These are phyloP conservation scores for Artibeus jamaicensis DNA, from an alignment of 2,797 vertebrate genomes.

Conservation along the genomic window DNA sequence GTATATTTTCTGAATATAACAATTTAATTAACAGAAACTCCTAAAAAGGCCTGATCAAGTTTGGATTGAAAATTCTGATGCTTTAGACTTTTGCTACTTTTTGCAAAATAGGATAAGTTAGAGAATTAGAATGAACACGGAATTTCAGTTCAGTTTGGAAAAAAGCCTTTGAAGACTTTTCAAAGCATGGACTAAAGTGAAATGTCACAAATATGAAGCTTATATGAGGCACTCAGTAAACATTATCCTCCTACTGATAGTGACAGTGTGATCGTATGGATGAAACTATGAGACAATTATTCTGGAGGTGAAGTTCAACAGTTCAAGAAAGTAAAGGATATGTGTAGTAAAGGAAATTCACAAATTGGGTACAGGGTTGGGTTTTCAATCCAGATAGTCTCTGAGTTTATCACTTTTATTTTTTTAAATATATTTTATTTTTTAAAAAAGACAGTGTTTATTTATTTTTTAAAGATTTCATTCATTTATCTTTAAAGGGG, in stretches of 20 bases:
- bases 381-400: background rate
- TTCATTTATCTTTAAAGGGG: too few relatives aligned
- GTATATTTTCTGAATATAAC: background rate
- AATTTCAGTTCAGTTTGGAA: background rate
- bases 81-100: background rate
- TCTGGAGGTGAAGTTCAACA: background rate
- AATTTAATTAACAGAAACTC: background rate
- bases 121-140: background rate
- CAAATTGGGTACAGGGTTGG: background rate
- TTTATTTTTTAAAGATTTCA: too few relatives aligned
- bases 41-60: background rate
- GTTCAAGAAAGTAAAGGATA: background rate
- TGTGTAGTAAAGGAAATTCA: background rate
- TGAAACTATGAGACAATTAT: background rate
- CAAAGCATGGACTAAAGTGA: background rate
- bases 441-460: too few relatives aligned
- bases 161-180: background rate
- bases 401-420: background rate
- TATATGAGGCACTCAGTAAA: background rate
- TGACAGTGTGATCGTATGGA: background rate
- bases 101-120: background rate
- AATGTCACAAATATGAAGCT: background rate
- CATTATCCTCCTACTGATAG: background rate
- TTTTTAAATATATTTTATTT: too few relatives aligned
- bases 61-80: background rate